These are phyloP conservation scores for Elmis aenea DNA, from an alignment of 2,888 invertebrate genomes.

Conservation along the genomic window DNA sequence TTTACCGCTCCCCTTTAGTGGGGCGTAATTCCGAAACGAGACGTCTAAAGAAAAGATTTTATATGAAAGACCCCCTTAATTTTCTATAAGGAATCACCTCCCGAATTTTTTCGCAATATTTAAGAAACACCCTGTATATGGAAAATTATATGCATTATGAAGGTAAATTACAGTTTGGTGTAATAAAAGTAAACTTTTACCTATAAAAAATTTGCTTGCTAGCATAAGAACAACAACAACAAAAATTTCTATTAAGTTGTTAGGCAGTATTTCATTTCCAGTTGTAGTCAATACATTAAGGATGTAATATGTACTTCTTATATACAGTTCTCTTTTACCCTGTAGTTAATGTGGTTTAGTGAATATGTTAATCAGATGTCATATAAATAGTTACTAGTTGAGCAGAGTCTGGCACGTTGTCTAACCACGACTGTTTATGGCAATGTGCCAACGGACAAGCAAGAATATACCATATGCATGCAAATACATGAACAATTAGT, in stretches of 20 bases:
- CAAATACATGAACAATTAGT: constrained; percentile 49
- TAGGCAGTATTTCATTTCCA: constrained; percentile 51
- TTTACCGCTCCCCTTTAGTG: too few species aligned
- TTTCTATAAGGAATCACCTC: too few species aligned
- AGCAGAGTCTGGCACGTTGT: background rate
- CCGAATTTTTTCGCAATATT: too few species aligned
- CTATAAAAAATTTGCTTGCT: constrained; percentile 51
- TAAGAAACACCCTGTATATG: too few species aligned
- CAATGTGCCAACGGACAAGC: constrained; percentile 44
- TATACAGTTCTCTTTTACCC: constrained; percentile 39
- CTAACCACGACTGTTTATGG: constrained; percentile 8
- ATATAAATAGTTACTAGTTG: too few species aligned
- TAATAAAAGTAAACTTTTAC: constrained; percentile 35
- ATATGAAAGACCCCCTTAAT: too few species aligned
- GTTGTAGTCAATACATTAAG: constrained; percentile 51
- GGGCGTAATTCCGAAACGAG: too few species aligned
- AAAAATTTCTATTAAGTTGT: constrained; percentile 49
- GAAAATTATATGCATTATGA: too few species aligned
- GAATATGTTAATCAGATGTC: too few species aligned
- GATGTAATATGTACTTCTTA: constrained; percentile 51
- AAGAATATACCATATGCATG: constrained; percentile 50
- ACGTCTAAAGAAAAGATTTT: too few species aligned
- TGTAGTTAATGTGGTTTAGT: background rate
- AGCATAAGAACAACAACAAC: constrained; percentile 50
- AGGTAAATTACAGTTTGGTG: too few species aligned